Base-by-base conservation (phyloP, 2,113 vertebrate species). In the Scomber scombrus region DNA sequence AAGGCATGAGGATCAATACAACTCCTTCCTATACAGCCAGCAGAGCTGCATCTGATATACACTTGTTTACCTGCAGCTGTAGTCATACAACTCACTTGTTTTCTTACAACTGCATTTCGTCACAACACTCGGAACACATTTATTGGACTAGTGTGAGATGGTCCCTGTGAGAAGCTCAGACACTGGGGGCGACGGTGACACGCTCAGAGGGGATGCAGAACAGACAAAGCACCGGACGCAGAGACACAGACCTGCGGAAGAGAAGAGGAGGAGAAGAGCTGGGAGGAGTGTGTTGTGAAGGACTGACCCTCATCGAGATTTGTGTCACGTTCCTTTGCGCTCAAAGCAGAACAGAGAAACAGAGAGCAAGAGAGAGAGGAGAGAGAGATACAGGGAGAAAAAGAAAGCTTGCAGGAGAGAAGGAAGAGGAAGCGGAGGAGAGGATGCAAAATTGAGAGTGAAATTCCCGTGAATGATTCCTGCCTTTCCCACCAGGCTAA, bases 401-500 rank as follows among this genome's bases (percentile, higher is more conserved):
- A 16, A 16, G 54, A n/a, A 40, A 40, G 34, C 34, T 40, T 40
- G 34, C 8, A 40, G 9, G 34, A 40, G 51, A 57, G 54, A 23
- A 56, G 65, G 58, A 43, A 62, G 10, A 34, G 69, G 61, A 81
- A 47, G 77, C 16, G 0, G 18, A 49, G 70, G 16, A 5, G 34
- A 75, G 69, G 71, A 78, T 46, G 43, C 56, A 7, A 84, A 83
- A 85, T 55, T 46, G 62, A 78, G 74, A 68, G 77, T 11, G 71
- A 82, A 75, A 85, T 85, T 87, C 76, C 70, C 34, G 49, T 62
- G 52, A 90, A 88, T 14, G 19, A 81, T 70, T 82, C 75, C 70
- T 70, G 79, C 69, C 52, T 74, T 81, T 87, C 90, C 90, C 91
- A 72, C 26, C 71, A 83, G 93, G 81, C 88, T 92, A 92, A 93